Percentiles rank a stretch among this genome's conserved stretches.
phyloP scores from a whole-genome alignment of 2,113 vertebrate species.

The Castor canadensis region DNA sequence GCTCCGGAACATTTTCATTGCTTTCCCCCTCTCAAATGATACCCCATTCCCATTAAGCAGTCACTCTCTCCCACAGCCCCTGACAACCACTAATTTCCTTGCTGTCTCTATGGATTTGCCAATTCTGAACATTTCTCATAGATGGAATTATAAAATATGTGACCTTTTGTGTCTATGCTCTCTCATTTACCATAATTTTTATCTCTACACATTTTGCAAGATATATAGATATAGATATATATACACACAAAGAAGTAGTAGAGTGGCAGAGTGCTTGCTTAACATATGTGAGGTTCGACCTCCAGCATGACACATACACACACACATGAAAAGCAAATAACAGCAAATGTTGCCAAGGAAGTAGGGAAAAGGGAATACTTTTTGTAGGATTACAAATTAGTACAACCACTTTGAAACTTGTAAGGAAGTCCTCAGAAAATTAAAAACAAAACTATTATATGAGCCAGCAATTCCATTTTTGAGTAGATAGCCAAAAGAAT shows the following conservation, averaged over 20 bases:
- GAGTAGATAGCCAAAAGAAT: too few species aligned
- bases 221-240: too few species aligned
- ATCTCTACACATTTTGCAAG: not conserved
- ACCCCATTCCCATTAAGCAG: not conserved
- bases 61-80: not conserved
- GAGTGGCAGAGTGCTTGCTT: not conserved
- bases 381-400: too few species aligned
- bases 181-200: not conserved
- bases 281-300: not conserved
- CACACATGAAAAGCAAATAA: too few species aligned
- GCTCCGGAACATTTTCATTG: not conserved
- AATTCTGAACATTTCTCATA: not conserved
- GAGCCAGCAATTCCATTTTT: too few species aligned
- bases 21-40: not conserved
- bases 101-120: not conserved
- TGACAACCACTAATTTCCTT: not conserved
- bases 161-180: not conserved
- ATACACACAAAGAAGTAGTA: too few species aligned
- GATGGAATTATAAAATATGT: not conserved
- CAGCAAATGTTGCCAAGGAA: too few species aligned
- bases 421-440: too few species aligned
- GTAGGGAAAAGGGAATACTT: too few species aligned
- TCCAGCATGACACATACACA: too few species aligned
- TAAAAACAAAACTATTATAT: too few species aligned
- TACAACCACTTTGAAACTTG: too few species aligned